phyloP scores from a whole-genome alignment of 2,888 invertebrate species.

The Nephrotoma guestfalica region DNA sequence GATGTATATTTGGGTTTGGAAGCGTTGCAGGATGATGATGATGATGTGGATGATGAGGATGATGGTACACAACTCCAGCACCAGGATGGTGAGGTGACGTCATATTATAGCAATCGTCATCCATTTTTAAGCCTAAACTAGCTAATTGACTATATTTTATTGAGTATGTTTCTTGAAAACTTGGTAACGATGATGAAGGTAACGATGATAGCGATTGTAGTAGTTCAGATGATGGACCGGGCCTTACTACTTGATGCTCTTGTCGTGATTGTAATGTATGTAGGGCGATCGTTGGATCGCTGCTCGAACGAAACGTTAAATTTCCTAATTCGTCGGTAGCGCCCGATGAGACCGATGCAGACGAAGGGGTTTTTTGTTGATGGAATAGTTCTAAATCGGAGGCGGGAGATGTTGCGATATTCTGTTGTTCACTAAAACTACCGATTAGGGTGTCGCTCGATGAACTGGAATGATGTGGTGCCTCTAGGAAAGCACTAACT shows the following conservation, averaged over 20 bases:
- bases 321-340: conserved; percentile 20
- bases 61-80: conserved; percentile 13
- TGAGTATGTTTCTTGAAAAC: conserved; percentile 80
- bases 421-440: conserved; percentile 5
- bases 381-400: conserved; percentile 24
- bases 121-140: conserved; percentile 62
- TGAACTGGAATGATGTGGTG: conserved; percentile 22
- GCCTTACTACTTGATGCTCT: conserved; percentile 11
- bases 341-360: conserved; percentile 14
- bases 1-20: conserved; percentile 19
- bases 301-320: conserved; percentile 28
- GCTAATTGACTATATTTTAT: conserved; percentile 55
- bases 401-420: conserved; percentile 20
- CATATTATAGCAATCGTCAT: conserved; percentile 68
- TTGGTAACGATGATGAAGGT: conserved; percentile 53
- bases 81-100: conserved; percentile 23
- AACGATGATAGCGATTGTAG: conserved; percentile 19
- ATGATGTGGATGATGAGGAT: conserved; percentile 30
- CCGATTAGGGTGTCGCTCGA: conserved; percentile 12
- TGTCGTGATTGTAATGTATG: conserved; percentile 20
- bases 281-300: conserved; percentile 30
- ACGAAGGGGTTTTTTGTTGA: conserved; percentile 16
- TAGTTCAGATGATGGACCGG: conserved; percentile 18
- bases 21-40: conserved; percentile 33
- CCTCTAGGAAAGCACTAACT: background rate